Conservation (phyloP, 2,113 vertebrate species). For the Alces alces region DNA sequence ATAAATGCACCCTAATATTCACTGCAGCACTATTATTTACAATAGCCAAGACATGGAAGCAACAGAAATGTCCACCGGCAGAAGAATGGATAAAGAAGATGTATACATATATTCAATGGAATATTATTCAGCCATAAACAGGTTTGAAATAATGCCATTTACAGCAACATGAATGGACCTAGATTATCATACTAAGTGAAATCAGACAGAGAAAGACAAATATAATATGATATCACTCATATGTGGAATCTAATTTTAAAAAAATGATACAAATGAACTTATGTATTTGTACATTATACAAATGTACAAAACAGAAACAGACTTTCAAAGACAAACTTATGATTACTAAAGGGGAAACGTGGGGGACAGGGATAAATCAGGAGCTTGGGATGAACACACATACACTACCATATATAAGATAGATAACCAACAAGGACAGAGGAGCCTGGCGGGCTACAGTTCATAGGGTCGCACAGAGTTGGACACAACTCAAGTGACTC, state of each 20-base stretch:
- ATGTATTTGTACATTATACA: neutral
- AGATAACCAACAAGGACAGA: neutral
- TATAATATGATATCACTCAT: neutral
- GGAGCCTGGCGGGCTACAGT: neutral
- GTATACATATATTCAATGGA: neutral
- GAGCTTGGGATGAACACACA: neutral
- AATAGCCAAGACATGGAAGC: neutral
- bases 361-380: neutral
- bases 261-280: neutral
- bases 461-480: neutral
- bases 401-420: neutral
- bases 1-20: neutral
- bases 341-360: neutral
- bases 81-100: neutral
- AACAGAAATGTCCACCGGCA: neutral
- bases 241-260: neutral
- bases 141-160: neutral
- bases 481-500: neutral
- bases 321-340: neutral
- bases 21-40: neutral
- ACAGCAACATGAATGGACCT: neutral
- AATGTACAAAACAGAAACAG: neutral
- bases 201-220: neutral
- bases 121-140: neutral
- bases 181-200: neutral